Conservation (phyloP, 2,113 vertebrate species). For the Scatophagus argus region DNA sequence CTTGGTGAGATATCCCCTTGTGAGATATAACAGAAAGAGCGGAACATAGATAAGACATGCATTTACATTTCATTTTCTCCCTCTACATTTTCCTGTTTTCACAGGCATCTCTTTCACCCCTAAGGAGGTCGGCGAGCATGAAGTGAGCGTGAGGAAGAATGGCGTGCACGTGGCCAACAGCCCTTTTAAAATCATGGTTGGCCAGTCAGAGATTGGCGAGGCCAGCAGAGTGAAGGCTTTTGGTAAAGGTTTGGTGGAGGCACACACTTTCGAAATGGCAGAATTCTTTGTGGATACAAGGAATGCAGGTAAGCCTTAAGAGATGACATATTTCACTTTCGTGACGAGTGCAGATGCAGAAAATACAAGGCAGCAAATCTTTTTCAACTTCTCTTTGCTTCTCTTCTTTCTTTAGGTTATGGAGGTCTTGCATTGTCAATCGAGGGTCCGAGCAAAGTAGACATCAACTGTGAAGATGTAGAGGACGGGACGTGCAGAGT, state of each 20-base stretch:
- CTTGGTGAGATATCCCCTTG: constrained; percentile 85
- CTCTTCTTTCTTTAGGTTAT: constrained; percentile 86
- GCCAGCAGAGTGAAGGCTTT: constrained; percentile 94
- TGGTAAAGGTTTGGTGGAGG: constrained; percentile 91
- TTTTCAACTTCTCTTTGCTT: not conserved
- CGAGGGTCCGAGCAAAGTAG: constrained; percentile 98
- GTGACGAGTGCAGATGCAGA: fast-evolving
- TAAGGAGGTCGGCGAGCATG: constrained; percentile 97
- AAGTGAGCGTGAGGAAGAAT: constrained; percentile 93
- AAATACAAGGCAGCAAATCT: not conserved
- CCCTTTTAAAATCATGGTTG: constrained; percentile 98
- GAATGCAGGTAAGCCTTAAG: constrained; percentile 87
- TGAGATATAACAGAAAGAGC: constrained; percentile 5
- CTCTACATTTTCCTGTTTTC: not conserved
- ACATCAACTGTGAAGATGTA: constrained; percentile 97
- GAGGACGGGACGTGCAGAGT: constrained; percentile 97
- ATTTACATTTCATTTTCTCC: constrained; percentile 9
- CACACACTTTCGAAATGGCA: constrained; percentile 91
- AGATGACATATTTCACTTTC: fast-evolving
- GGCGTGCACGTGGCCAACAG: constrained; percentile 95
- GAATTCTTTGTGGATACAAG: constrained; percentile 98
- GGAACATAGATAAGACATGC: constrained; percentile 20
- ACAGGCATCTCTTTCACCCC: constrained; percentile 97
- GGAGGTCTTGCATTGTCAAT: constrained; percentile 95
- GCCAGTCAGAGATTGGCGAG: constrained; percentile 94